These are phyloP conservation scores for Ericerus pela DNA, from an alignment of 1,140 invertebrate genomes.

Conservation along the genomic window DNA sequence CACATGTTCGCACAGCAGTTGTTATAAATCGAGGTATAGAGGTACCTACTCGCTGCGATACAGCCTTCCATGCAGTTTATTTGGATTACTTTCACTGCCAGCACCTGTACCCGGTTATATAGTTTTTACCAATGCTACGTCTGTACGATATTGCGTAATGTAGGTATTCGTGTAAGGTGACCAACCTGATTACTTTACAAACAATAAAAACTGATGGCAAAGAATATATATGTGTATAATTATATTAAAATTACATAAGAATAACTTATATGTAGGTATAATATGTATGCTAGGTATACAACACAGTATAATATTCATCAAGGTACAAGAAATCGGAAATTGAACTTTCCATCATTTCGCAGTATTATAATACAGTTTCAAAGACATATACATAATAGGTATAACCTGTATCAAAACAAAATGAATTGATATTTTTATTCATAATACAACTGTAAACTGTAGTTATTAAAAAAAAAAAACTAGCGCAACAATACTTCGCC, in stretches of 20 bases:
- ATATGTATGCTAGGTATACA: no score
- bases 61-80: neutral
- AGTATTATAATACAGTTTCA: no score
- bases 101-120: neutral
- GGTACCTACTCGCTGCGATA: neutral
- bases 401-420: no score
- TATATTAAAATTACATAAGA: neutral
- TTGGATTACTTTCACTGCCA: constrained; percentile 8
- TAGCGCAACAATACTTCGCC: no score
- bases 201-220: neutral
- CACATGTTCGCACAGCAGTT: neutral
- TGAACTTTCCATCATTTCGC: no score
- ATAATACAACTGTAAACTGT: no score
- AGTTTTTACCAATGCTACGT: neutral
- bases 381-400: no score
- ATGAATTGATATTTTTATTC: no score
- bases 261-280: no score
- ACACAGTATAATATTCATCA: no score
- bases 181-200: neutral
- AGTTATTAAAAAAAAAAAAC: no score
- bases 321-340: no score
- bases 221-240: neutral
- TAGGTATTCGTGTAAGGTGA: constrained; percentile 1
- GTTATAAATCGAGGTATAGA: neutral
- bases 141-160: neutral